Evolutionary conservation across 2,888 invertebrate species (phyloP), one percentile per base, ranked within the genome.

Genomic region (Drosophila siamana): DNA sequence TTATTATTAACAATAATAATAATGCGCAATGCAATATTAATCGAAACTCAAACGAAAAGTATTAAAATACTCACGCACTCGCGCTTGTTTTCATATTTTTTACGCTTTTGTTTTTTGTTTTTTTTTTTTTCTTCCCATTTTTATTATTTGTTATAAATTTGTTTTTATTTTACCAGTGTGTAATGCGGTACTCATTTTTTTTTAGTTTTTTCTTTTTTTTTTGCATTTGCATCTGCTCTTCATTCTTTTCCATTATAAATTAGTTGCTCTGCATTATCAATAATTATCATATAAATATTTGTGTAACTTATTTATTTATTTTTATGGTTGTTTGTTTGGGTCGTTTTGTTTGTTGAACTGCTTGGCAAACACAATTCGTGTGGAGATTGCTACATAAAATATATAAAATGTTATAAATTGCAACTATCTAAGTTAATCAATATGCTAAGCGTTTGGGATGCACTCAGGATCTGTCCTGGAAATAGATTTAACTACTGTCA

Each of bases 261-360:
- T 54, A 61, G 47, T 80, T 82, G 75, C 69, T 77, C 75, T 86
- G 78, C 78, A 81, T 87, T 86, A 73, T 78, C 78, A 54, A 69
- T 83, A 88, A 68, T 81, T 72, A 82, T 87, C 56, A 71, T 88
- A 86, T 88, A 79, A 80, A 88, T 86, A 83, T 83, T 86, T 88
- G 72, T 73, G 71, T 82, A 79, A 80, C 72, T 75, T 78, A 77
- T 77, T 70, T 74, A 52, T 68, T 70, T 51, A 65, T 70, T 54
- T 28, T 11, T 9, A 33, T 30, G 36, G 26, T 52, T 72, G 60
- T 68, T 60, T 60, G 59, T 56, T 65, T 72, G 68, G 40, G 57
- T 36, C 36, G n/a, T 38, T 63, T 60, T 48, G 48, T 57, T 77
- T 69, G 30, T 63, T 56, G 19, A 63, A 64, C 48, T 69, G 47